These are phyloP conservation scores for Stenopsyche tienmushanensis DNA, from an alignment of 1,140 invertebrate species.

Conservation along the genomic window DNA sequence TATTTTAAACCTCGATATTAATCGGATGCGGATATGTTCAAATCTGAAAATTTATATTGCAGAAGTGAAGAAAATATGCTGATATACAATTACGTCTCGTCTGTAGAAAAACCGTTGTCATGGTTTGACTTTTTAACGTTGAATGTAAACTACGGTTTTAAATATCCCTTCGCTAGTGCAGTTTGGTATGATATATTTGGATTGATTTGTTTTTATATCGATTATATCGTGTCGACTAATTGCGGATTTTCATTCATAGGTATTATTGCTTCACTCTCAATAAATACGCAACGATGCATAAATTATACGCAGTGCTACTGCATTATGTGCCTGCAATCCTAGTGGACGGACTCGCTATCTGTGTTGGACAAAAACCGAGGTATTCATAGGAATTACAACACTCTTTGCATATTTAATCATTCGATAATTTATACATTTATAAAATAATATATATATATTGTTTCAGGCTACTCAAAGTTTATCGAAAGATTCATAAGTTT, in stretches of 20 bases:
- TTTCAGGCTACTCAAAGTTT: conserved; percentile 64
- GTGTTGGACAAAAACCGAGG: conserved; percentile 65
- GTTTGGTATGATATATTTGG: conserved; percentile 54
- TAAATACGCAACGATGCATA: conserved; percentile 56
- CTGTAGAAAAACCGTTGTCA: conserved; percentile 64
- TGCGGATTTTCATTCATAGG: conserved; percentile 44
- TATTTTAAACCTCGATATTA: neutral
- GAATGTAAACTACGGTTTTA: conserved; percentile 52
- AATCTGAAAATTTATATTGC: neutral
- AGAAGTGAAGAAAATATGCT: conserved; percentile 54
- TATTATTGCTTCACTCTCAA: conserved; percentile 58
- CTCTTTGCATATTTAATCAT: conserved; percentile 8
- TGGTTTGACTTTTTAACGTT: conserved; percentile 63
- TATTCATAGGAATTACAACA: conserved; percentile 43
- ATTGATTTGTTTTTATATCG: neutral
- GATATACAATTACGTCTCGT: conserved; percentile 74
- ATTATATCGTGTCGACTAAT: neutral
- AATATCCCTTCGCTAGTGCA: conserved; percentile 57
- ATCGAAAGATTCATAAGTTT: conserved; percentile 76
- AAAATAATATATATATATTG: conserved; percentile 25
- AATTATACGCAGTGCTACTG: conserved; percentile 56
- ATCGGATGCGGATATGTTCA: neutral
- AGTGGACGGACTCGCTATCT: conserved; percentile 61
- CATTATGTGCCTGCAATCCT: conserved; percentile 69
- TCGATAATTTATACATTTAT: no score